Evolutionary conservation across 2,888 invertebrate species (phyloP).

Genomic region (Plusia festucae): DNA sequence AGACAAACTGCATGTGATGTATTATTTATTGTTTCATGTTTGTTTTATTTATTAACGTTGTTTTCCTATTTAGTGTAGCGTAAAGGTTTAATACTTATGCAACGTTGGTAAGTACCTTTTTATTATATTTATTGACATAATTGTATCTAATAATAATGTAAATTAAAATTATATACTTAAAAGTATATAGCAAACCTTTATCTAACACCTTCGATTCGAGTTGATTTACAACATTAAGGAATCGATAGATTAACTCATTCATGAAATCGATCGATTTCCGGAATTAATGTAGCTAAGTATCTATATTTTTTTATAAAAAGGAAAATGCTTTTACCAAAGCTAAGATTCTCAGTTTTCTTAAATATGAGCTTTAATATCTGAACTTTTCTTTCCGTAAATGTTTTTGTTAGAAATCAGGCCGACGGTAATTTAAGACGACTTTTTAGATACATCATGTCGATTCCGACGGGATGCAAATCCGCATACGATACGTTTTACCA

Average conservation of each 20-base stretch:
- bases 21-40: conserved; percentile 56
- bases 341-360: too few species aligned
- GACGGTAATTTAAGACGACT: not conserved
- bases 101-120: not conserved
- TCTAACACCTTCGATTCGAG: not conserved
- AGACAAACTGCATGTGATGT: conserved; percentile 55
- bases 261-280: not conserved
- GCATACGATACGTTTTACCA: too few species aligned
- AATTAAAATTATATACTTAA: not conserved
- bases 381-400: not conserved
- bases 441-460: not conserved
- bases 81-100: conserved; percentile 31
- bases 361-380: too few species aligned
- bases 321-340: not conserved
- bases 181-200: not conserved
- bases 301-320: not conserved
- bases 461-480: not conserved
- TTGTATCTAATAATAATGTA: not conserved
- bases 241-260: too few species aligned
- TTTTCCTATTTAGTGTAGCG: conserved; percentile 43
- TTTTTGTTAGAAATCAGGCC: not conserved
- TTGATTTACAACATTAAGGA: not conserved
- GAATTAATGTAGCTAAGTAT: too few species aligned
- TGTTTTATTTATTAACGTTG: conserved; percentile 51
- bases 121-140: conserved; percentile 9